These are phyloP conservation scores for Chionodraco myersi DNA, from an alignment of 2,113 vertebrate species.

Conservation along the genomic window DNA sequence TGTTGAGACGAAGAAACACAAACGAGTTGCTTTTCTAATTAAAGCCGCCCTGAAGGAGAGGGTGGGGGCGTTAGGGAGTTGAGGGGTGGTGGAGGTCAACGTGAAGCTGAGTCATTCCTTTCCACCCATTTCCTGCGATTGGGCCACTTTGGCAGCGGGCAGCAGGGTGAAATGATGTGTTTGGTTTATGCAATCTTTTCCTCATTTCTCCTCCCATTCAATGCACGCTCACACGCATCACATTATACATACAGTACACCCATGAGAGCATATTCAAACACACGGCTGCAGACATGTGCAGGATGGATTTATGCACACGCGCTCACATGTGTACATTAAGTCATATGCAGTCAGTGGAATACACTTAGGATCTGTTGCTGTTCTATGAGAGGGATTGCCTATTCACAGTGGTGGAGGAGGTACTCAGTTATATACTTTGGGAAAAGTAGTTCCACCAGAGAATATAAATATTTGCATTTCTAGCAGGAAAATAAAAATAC, in stretches of 20 bases:
- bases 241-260: not conserved
- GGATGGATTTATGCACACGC: not conserved
- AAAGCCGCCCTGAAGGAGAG: conserved; percentile 63
- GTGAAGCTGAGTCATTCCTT: conserved; percentile 72
- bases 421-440: too few species aligned
- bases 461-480: too few species aligned
- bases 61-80: conserved; percentile 52
- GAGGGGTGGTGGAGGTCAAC: conserved; percentile 48
- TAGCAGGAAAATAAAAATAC: too few species aligned
- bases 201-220: conserved; percentile 26
- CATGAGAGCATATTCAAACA: not conserved
- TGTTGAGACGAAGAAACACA: conserved; percentile 65
- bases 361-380: not conserved
- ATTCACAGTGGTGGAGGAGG: too few species aligned
- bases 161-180: conserved; percentile 41
- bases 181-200: conserved; percentile 45
- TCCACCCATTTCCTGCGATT: conserved; percentile 76
- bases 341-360: not conserved
- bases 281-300: not conserved
- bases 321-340: not conserved
- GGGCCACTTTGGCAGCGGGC: conserved; percentile 49
- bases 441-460: too few species aligned
- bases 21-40: conserved; percentile 72
- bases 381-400: too few species aligned
- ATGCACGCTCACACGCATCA: conserved; percentile 29